Base-by-base conservation (phyloP, 2,888 invertebrate species). In the Rotaria sp. region DNA sequence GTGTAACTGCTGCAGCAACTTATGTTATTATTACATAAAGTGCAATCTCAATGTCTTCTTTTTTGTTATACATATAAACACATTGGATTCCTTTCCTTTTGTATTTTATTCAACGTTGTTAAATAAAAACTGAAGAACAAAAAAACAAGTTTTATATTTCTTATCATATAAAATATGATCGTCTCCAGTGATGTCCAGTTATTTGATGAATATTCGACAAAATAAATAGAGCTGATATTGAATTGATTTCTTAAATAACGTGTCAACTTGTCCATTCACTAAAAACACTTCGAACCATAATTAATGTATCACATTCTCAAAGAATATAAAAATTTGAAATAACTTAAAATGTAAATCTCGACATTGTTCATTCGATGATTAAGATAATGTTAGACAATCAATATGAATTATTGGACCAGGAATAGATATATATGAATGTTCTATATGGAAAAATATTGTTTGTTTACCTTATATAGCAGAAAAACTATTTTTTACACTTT, bases 1-100 rank as follows among this genome's bases (percentile, higher is more conserved):
- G 97, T 13, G 96, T 97, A 0, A 93, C 94, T 91, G 94, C 94
- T 11, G 93, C 94, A 13, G 95, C 96, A 52, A 97, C 96, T 45
- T 96, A 95, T 89, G 88, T 91, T 18, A 90, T 90, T 4, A 90
- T 88, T 35, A 59, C 50, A 38, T 86, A 86, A 84, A 57, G 26
- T 18, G 24, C 5, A 57, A 5, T 4, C 1, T 48, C 8, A 8
- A 5, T 41, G 7, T 11, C 8, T 48, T 48, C 11, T 48, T 13
- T 57, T 57, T n/a, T 57, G 7, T 55, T 7, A 26, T 55, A 55
- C 24, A 55, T 5, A 55, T 7, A 55, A n/a, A n/a, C n/a, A n/a
- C n/a, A n/a, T n/a, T n/a, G n/a, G 55, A 55, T 55, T 26, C 26
- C 26, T 24, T 18, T 24, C 26, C 26, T 55, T 55, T 24, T 55